A percentile compares a stretch with the other conserved stretches of the same genome.
Conservation (phyloP, 2,888 invertebrate species). For the Acanthococcus lagerstroemiae region DNA sequence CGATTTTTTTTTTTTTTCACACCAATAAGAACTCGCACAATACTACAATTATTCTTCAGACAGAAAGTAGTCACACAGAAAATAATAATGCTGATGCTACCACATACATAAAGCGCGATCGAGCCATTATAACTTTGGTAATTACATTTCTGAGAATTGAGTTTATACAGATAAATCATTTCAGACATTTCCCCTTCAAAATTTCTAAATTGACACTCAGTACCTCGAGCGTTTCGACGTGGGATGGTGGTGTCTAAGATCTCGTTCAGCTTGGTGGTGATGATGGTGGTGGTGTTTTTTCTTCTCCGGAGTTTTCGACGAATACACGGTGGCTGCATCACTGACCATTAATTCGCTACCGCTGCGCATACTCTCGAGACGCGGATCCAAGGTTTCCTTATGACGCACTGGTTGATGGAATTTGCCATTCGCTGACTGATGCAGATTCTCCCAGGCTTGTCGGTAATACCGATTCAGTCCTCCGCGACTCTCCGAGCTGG, state of each 20-base stretch:
- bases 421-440: slow-evolving; percentile 63
- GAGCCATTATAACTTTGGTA: no score
- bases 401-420: slow-evolving; percentile 45
- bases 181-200: no score
- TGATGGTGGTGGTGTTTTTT: slow-evolving; percentile 65
- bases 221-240: slow-evolving; percentile 16
- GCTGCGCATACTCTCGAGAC: slow-evolving; percentile 51
- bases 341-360: slow-evolving; percentile 67
- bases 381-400: slow-evolving; percentile 58
- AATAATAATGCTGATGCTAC: no score
- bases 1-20: no score
- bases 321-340: slow-evolving; percentile 47
- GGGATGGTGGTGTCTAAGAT: slow-evolving; percentile 35
- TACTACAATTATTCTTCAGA: no score
- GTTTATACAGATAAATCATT: no score
- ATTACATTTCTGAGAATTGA: no score
- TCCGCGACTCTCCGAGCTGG: slow-evolving; percentile 70
- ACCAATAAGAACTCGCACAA: no score
- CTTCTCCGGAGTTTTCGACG: slow-evolving; percentile 47
- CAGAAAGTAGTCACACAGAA: no score
- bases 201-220: background rate
- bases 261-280: slow-evolving; percentile 46
- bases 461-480: slow-evolving; percentile 80
- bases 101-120: no score
- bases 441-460: slow-evolving; percentile 87